These are phyloP conservation scores for Spodoptera frugiperda DNA, from an alignment of 1,140 invertebrate species.

Conservation along the genomic window DNA sequence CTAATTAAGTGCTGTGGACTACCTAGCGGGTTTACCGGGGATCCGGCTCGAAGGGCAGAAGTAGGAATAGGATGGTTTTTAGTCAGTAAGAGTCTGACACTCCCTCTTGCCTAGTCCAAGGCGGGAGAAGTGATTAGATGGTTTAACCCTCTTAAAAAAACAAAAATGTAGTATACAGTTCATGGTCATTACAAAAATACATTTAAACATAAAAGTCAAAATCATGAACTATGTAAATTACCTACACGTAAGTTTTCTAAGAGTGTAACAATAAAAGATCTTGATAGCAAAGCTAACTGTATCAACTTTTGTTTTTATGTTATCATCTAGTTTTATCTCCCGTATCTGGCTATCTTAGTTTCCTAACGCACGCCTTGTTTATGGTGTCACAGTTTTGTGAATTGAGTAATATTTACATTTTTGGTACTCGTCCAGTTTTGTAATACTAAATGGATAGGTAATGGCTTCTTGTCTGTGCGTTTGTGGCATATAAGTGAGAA, in stretches of 20 bases:
- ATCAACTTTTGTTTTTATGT: constrained; percentile 51
- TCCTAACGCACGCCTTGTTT: constrained; percentile 49
- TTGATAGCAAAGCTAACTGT: constrained; percentile 12
- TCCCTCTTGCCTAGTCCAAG: too few species aligned
- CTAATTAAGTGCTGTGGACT: too few species aligned
- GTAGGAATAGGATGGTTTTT: too few species aligned
- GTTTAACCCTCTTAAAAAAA: too few species aligned
- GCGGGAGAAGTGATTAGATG: too few species aligned
- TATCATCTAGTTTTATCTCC: constrained; percentile 60
- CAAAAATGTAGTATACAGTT: too few species aligned
- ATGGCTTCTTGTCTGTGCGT: not conserved
- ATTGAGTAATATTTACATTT: constrained; percentile 62
- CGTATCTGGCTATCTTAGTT: constrained; percentile 57
- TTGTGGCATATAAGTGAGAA: too few species aligned
- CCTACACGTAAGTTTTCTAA: not conserved
- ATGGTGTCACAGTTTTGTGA: constrained; percentile 48
- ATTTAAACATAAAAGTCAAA: not conserved
- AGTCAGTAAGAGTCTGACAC: too few species aligned
- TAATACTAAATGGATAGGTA: constrained; percentile 17
- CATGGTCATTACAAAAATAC: too few species aligned
- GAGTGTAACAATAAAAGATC: constrained; percentile 33
- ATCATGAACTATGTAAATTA: not conserved
- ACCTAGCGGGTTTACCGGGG: too few species aligned
- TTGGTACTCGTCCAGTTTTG: constrained; percentile 30
- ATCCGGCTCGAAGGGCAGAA: too few species aligned